Evolutionary conservation across 2,113 vertebrate genomes (phyloP).

Genomic region (Gymnocephalus cernua): DNA sequence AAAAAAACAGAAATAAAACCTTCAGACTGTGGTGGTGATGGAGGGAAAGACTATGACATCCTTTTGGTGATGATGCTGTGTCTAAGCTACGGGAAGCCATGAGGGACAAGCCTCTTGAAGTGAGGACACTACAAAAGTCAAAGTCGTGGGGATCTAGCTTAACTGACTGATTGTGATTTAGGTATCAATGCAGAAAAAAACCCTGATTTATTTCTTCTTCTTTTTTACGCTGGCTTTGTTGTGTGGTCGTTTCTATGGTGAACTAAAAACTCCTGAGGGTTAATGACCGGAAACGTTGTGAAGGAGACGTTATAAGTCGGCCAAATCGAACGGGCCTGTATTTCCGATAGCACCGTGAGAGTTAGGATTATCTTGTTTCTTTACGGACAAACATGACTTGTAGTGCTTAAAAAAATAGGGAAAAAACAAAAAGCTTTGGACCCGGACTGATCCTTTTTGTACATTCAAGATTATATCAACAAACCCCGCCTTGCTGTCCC

Average conservation of each 20-base stretch:
- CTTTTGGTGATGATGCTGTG: constrained; percentile 12
- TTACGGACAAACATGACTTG: neutral
- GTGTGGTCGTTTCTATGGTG: constrained; percentile 55
- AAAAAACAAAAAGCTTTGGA: neutral
- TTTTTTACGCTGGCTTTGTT: constrained; percentile 51
- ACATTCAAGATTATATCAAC: constrained; percentile 65
- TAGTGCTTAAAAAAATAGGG: neutral
- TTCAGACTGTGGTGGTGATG: constrained; percentile 42
- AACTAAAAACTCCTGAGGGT: constrained; percentile 73
- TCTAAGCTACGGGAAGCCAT: constrained; percentile 37
- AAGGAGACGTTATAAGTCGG: constrained; percentile 16
- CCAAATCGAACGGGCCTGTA: neutral
- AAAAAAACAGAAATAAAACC: constrained; percentile 15
- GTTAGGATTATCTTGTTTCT: neutral
- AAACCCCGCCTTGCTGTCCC: constrained; percentile 18
- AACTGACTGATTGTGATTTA: constrained; percentile 46
- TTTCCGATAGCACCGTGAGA: constrained; percentile 37
- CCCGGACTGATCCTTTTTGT: constrained; percentile 24
- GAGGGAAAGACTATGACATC: constrained; percentile 41
- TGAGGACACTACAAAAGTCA: constrained; percentile 18
- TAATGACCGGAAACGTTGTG: constrained; percentile 8
- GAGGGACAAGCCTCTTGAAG: constrained; percentile 43
- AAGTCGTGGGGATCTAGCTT: constrained; percentile 38
- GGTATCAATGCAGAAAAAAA: constrained; percentile 58
- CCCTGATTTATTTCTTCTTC: constrained; percentile 65